Evolutionary conservation across 2,888 invertebrate species (phyloP), one percentile per base, ranked within the genome.

Genomic region (Platycheirus rosarum): DNA sequence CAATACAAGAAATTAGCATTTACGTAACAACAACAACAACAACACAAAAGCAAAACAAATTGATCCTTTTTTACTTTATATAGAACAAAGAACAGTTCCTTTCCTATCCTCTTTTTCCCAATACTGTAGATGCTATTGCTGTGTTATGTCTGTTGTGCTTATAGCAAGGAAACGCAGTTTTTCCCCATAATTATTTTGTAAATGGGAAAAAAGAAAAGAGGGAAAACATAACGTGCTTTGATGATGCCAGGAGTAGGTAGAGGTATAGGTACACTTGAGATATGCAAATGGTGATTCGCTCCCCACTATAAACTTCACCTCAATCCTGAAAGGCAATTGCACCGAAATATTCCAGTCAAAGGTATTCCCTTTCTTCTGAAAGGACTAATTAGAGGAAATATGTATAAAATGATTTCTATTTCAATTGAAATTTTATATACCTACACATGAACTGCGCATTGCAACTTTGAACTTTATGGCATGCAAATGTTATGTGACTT

Each of bases 311-410:
- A 55, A 40, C 20, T 14, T 40, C 9, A 37, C n/a, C 18, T 6
- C 32, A 26, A 13, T 9, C 26, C 16, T 4, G 9, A 48, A 51
- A 32, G 42, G 18, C 14, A 32, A 42, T 6, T 63, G 32, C 51
- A 26, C n/a, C 13, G 6, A 63, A 63, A 63, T 65, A 32, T 53
- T 8, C 46, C 46, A 46, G 37, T 57, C 63, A 35, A 26, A 46
- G 42, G 49, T 32, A 63, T 70, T 70, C 42, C 29, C 46, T 63
- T 29, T 2, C 29, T 55, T 62, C 20, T 48, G 11, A 37, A 9
- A 23, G 46, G 48, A 70, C 71, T 77, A 77, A 77, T 77, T 77
- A 70, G 63, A 49, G 63, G 55, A 70, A 76, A 76, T 53, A 69
- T 62, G 16, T 40, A 69, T 26, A 26, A 55, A 62, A 76, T 69